A percentile compares a stretch with the other conserved stretches of the same genome.
Evolutionary conservation across 2,888 invertebrate species (phyloP).

Genomic region (Reticulitermes lucifugus): DNA sequence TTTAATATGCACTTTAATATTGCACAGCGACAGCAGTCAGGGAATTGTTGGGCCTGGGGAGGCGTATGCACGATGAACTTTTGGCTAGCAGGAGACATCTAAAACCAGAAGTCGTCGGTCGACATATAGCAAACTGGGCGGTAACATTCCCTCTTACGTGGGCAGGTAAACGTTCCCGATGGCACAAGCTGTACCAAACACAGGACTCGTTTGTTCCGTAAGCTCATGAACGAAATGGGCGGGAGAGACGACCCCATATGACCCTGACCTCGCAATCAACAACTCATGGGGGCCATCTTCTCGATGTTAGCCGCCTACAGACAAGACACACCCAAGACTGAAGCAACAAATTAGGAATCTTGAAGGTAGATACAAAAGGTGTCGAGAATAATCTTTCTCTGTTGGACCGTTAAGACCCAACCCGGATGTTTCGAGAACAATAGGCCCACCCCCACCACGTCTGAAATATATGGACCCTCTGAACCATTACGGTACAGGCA

Average conservation of each 20-base stretch:
- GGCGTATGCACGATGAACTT: no score
- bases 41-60: no score
- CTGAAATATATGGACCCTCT: not conserved
- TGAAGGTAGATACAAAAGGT: not conserved
- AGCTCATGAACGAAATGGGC: not conserved
- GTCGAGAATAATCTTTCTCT: not conserved
- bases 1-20: no score
- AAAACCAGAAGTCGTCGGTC: no score
- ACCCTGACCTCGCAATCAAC: constrained; percentile 5
- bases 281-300: not conserved
- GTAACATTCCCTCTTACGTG: no score
- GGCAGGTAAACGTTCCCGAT: no score
- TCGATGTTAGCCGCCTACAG: not conserved
- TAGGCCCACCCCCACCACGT: not conserved
- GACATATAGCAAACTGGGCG: no score
- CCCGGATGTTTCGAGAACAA: not conserved
- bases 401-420: not conserved
- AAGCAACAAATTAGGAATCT: not conserved
- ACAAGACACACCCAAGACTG: not conserved
- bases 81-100: no score
- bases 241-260: not conserved
- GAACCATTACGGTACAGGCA: not conserved
- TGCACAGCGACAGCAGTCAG: no score
- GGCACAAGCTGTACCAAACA: not conserved
- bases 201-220: no score